Conservation (phyloP, 1,140 invertebrate species). For the Saccostrea cuccullata region DNA sequence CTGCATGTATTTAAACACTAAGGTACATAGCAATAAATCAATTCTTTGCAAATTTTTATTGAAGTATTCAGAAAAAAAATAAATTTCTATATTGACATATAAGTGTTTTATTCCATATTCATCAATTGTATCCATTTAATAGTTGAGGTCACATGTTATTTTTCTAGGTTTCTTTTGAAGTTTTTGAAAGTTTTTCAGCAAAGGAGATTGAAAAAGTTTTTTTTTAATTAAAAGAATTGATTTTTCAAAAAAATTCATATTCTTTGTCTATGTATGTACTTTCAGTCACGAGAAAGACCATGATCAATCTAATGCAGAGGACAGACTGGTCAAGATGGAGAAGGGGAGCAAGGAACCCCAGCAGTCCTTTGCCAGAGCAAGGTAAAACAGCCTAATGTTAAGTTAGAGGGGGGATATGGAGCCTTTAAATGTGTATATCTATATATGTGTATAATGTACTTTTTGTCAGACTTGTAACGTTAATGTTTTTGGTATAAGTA, state of each 20-base stretch:
- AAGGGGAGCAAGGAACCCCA: conserved; percentile 40
- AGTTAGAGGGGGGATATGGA: not conserved
- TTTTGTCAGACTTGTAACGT: not conserved
- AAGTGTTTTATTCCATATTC: not conserved
- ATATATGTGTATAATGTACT: not conserved
- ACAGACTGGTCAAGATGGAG: conserved; percentile 16
- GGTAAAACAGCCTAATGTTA: conserved; percentile 42
- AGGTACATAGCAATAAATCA: too few relatives aligned
- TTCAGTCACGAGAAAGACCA: conserved; percentile 42
- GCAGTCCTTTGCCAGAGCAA: conserved; percentile 61
- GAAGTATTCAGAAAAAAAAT: too few relatives aligned
- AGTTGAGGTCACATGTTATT: not conserved
- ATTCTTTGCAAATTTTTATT: too few relatives aligned
- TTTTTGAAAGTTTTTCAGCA: not conserved
- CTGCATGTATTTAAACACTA: too few relatives aligned
- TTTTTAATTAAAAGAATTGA: too few relatives aligned
- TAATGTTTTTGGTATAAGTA: not conserved
- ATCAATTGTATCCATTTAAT: not conserved
- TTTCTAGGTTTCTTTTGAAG: not conserved
- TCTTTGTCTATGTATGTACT: not conserved
- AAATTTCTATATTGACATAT: too few relatives aligned
- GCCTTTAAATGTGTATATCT: not conserved
- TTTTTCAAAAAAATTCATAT: too few relatives aligned
- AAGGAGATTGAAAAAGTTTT: not conserved
- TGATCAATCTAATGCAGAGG: conserved; percentile 45